phyloP scores from a whole-genome alignment of 2,888 invertebrate species.

The Tenodera sinensis region DNA sequence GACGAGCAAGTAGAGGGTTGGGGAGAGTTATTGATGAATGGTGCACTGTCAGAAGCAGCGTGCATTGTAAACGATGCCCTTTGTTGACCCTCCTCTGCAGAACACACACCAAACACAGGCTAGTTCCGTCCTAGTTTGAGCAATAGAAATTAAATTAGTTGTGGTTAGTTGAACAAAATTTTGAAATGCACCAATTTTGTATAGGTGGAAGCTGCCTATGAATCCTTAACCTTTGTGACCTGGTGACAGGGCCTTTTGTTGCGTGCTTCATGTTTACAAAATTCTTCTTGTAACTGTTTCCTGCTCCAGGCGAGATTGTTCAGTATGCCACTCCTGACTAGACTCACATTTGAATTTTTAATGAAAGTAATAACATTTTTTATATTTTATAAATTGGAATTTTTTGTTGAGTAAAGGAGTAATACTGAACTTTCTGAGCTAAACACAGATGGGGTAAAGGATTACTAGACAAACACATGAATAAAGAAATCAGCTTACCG shows the following conservation, averaged over 20 bases:
- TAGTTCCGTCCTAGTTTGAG: neutral
- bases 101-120: neutral
- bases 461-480: neutral
- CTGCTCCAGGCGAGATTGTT: neutral
- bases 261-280: neutral
- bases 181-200: neutral
- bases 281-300: neutral
- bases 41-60: neutral
- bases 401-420: neutral
- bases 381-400: too few relatives aligned
- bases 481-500: constrained; percentile 22
- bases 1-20: too few relatives aligned
- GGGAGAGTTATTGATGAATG: neutral
- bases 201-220: neutral
- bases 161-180: too few relatives aligned
- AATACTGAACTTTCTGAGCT: neutral
- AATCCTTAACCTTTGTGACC: too few relatives aligned
- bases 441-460: constrained; percentile 1
- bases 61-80: neutral
- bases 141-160: neutral
- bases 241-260: neutral
- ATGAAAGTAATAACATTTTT: too few relatives aligned
- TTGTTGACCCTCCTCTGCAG: neutral
- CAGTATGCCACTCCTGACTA: neutral
- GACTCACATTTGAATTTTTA: too few relatives aligned